Evolutionary conservation across 2,113 vertebrate genomes (phyloP).

Genomic region (Taurulus bubalis): DNA sequence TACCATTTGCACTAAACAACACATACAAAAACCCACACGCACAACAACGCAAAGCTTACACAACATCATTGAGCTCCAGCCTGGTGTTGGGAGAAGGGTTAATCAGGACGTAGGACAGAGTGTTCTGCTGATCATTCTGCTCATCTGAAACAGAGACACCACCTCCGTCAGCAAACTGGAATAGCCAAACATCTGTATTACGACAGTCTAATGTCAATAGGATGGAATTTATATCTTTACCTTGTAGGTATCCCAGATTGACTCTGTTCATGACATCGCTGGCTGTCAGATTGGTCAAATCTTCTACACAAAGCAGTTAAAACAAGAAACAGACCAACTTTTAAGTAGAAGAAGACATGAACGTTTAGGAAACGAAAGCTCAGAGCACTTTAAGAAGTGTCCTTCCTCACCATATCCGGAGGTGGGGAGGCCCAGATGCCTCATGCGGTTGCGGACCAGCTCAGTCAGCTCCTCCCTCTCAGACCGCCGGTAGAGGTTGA

Average conservation of each 20-base stretch:
- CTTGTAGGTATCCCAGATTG: slow-evolving; percentile 98
- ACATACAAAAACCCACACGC: neutral
- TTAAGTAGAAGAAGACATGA: slow-evolving; percentile 66
- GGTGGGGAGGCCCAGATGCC: slow-evolving; percentile 92
- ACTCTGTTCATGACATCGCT: slow-evolving; percentile 99
- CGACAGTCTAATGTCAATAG: too few relatives aligned
- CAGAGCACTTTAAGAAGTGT: neutral
- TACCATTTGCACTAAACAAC: neutral
- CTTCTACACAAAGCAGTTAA: slow-evolving; percentile 83
- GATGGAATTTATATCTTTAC: too few relatives aligned
- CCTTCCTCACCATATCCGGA: slow-evolving; percentile 89
- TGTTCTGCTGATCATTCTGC: slow-evolving; percentile 98
- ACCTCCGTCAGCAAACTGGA: neutral
- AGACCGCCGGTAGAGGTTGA: slow-evolving; percentile 90
- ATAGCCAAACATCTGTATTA: neutral
- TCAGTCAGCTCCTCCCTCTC: slow-evolving; percentile 95
- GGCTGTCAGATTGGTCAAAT: slow-evolving; percentile 95
- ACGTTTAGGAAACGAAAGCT: neutral
- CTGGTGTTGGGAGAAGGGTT: slow-evolving; percentile 95
- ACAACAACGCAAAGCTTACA: slow-evolving; percentile 81
- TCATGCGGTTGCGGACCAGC: slow-evolving; percentile 95
- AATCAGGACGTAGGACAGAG: slow-evolving; percentile 95
- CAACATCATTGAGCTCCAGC: slow-evolving; percentile 95
- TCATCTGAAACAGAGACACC: slow-evolving; percentile 87
- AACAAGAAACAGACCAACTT: slow-evolving; percentile 72